Percentiles rank a stretch among this genome's conserved stretches.
Evolutionary conservation across 2,888 invertebrate genomes (phyloP).

Genomic region (Subacronicta megacephala): DNA sequence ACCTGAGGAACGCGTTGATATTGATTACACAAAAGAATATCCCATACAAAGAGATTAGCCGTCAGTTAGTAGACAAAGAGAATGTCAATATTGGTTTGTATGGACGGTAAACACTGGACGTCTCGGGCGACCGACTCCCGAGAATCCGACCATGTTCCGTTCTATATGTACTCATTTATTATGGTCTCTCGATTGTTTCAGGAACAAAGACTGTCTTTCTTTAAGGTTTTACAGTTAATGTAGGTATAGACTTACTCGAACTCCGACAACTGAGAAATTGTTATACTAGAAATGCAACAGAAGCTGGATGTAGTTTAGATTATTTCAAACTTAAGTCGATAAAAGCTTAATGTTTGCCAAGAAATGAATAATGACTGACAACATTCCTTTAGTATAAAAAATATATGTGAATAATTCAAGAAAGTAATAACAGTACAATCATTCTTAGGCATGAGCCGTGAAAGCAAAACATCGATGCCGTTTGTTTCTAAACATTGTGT

Average conservation of each 20-base stretch:
- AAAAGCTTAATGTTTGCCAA: slow-evolving; percentile 15
- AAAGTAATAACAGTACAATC: slow-evolving; percentile 70
- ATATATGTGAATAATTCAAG: slow-evolving; percentile 63
- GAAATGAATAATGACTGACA: slow-evolving; percentile 21
- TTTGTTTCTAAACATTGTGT: slow-evolving; percentile 84
- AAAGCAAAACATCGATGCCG: slow-evolving; percentile 75
- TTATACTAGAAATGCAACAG: slow-evolving; percentile 1
- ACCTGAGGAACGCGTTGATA: slow-evolving; percentile 58
- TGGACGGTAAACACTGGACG: slow-evolving; percentile 77
- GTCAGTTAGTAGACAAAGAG: slow-evolving; percentile 82
- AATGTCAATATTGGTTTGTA: slow-evolving; percentile 86
- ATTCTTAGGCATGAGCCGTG: slow-evolving; percentile 71
- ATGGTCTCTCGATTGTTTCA: slow-evolving; percentile 72
- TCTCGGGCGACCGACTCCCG: slow-evolving; percentile 74
- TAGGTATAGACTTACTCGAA: slow-evolving; percentile 13
- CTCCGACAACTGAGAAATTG: slow-evolving; percentile 10
- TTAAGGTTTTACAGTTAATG: slow-evolving; percentile 34
- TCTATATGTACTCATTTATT: slow-evolving; percentile 63
- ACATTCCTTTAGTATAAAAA: slow-evolving; percentile 57
- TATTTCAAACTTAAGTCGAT: background rate
- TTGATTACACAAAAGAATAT: slow-evolving; percentile 75
- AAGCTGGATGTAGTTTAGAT: slow-evolving; percentile 1
- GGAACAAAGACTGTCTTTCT: slow-evolving; percentile 71
- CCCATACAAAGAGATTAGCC: slow-evolving; percentile 81
- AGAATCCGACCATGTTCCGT: slow-evolving; percentile 74